Conservation (phyloP, 1,140 invertebrate genomes). For the Tribolium castaneum region DNA sequence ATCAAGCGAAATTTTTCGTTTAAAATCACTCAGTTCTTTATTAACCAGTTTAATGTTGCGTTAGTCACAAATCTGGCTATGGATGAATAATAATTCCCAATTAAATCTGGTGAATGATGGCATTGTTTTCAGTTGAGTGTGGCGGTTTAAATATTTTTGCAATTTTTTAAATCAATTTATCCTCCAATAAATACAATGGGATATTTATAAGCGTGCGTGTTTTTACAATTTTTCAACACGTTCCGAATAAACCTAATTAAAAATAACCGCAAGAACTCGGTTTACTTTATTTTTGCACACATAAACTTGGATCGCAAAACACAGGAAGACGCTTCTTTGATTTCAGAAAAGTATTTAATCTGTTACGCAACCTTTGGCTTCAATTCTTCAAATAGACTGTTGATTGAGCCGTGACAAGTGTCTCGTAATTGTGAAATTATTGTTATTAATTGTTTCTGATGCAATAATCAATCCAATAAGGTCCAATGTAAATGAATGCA, state of each 20-base stretch:
- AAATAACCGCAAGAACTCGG: slow-evolving; percentile 30
- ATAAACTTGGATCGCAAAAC: background rate
- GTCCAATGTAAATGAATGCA: slow-evolving; percentile 13
- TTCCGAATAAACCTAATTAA: slow-evolving; percentile 23
- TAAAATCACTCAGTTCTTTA: no score
- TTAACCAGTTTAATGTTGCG: no score
- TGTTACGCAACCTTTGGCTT: no score
- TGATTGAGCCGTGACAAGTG: slow-evolving; percentile 7
- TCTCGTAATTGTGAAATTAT: slow-evolving; percentile 25
- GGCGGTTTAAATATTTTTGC: background rate
- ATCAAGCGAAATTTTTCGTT: no score
- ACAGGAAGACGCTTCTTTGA: background rate
- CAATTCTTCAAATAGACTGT: background rate
- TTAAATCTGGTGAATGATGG: no score
- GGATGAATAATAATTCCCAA: no score
- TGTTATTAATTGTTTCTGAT: slow-evolving; percentile 22
- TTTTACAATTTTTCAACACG: slow-evolving; percentile 25
- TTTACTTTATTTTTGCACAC: slow-evolving; percentile 42
- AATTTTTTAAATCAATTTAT: background rate
- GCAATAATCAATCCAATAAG: slow-evolving; percentile 22
- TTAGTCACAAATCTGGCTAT: no score
- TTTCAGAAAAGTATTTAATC: background rate
- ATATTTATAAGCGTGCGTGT: background rate
- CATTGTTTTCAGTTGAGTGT: no score
- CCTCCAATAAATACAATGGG: background rate